Evolutionary conservation across 2,797 vertebrate species (phyloP), one percentile per base, ranked within the genome.

Genomic region (Brachymystax lenok): DNA sequence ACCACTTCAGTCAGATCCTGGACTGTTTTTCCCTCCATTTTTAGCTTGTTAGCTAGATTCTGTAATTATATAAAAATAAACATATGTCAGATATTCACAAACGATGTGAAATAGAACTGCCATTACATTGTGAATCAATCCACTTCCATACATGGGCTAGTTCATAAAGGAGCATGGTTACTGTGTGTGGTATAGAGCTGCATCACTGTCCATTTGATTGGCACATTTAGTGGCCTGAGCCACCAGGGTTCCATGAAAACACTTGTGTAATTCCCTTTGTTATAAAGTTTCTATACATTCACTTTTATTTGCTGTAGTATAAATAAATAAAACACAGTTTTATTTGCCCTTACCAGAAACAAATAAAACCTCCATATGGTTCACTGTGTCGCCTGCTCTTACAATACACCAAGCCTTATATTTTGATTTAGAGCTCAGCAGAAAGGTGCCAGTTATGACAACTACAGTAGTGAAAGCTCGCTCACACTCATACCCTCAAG

Each of bases 321-420:
- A 94, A 84, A 24, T 24, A 24, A 24, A 24, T 24, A 24, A 24
- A 24, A 24, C 24, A 24, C 24, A 24, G 24, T 24, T 24, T 24
- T 24, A 24, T 24, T 24, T 24, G 24, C 24, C 84, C 82, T 83
- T 86, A 83, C 83, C 81, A 82, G 80, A 86, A 88, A 90, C 85
- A 88, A 92, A 94, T 93, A 92, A 94, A 94, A 93, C 80, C 19
- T 77, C 90, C 91, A 92, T 93, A 92, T 93, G 91, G 86, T 87
- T 88, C 85, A 83, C 87, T 90, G 87, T 86, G 79, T 86, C 89
- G 91, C 88, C 82, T 84, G 85, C 85, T 92, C 85, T 68, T 4
- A 24, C n/a, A 16, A 27, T 10, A n/a, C 24, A 46, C 61, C 61
- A 24, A 6, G 33, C 73, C 73, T 54, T 54, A 71, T 70, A 33